Evolutionary conservation across 1,140 invertebrate genomes (phyloP).

Genomic region (silkworm (Bombyx mori)): ASM3026992v2 NC_085121.1:9300001-9300500

Average conservation of each 20-base stretch:
- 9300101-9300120: no score
- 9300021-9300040: no score
- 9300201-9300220: no score
- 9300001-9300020: no score
- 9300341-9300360: slow-evolving; percentile 1
- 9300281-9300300: slow-evolving; percentile 1
- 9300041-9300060: no score
- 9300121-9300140: no score
- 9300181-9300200: no score
- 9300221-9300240: background rate
- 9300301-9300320: background rate
- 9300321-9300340: background rate
- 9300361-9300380: background rate
- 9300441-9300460: slow-evolving; percentile 1
- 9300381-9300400: background rate
- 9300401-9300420: slow-evolving; percentile 1
- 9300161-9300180: no score
- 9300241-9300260: background rate
- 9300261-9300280: background rate
- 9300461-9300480: background rate
- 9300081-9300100: no score
- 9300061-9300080: no score
- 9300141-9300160: no score
- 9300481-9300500: background rate
- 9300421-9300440: background rate